Percentiles rank a stretch among this genome's conserved stretches.
These are phyloP conservation scores for Euthynnus affinis DNA, from an alignment of 2,797 vertebrate species.

Conservation along the genomic window DNA sequence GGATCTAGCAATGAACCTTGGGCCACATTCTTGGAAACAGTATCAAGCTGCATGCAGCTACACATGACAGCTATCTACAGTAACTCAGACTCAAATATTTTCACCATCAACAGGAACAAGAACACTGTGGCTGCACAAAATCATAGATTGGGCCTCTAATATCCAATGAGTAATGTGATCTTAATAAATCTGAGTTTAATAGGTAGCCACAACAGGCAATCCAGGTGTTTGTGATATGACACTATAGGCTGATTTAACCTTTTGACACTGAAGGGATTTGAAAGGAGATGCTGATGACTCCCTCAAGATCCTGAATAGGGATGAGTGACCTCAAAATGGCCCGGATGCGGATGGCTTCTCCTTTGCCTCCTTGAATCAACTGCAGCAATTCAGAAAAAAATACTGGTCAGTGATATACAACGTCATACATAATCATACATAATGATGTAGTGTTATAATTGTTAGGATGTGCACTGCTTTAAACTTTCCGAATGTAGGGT, in stretches of 20 bases:
- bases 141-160: background rate
- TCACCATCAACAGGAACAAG: background rate
- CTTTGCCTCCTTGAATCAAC: constrained; percentile 94
- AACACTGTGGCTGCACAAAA: background rate
- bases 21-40: no score
- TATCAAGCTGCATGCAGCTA: background rate
- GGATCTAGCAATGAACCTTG: no score
- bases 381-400: constrained; percentile 65
- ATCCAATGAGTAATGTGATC: background rate
- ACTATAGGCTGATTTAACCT: constrained; percentile 80
- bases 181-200: background rate
- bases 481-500: background rate
- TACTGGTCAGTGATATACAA: background rate
- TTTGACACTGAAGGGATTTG: constrained; percentile 91
- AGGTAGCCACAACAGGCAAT: background rate
- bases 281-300: constrained; percentile 94
- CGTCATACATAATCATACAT: background rate
- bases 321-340: constrained; percentile 95
- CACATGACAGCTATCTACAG: background rate
- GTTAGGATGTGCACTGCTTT: background rate
- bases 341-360: constrained; percentile 94
- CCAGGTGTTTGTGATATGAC: background rate
- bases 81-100: background rate
- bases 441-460: background rate
- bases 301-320: constrained; percentile 93